Base-by-base conservation (phyloP, 1,140 invertebrate genomes). In the Drusus annulatus region DNA sequence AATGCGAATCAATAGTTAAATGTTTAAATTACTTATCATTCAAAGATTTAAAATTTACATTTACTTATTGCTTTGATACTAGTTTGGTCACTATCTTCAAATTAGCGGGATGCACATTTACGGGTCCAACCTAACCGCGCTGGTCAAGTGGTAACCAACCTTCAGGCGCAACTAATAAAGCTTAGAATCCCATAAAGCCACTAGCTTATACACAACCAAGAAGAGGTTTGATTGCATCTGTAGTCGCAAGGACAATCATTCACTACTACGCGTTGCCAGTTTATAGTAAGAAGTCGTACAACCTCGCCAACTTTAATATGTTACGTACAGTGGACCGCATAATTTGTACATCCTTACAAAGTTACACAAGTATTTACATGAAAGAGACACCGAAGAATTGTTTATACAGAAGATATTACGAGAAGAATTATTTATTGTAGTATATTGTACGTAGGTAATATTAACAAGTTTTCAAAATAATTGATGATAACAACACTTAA, bases 51-150 rank as follows among this genome's bases (percentile, higher is more conserved):
- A 31, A 79, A 74, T 79, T 76, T 80, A 80, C 52, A 76, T 76
- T 56, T 80, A 80, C 52, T 80, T 80, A 80, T 80, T 80, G 79
- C 79, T 80, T 73, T 68, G 78, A 74, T 79, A 79, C 56, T 79
- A 79, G 74, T 74, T 74, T 79, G 78, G 78, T 79, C 78, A 79
- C 78, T 79, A 63, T 28, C 21, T 28, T 77, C 23, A 31, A 68
- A 31, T 31, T 60, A 45, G 8, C 69, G n/a, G 62, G 50, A 68
- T 77, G 62, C 19, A 77, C 62, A 8, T 6, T 54, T 54, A 51
- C 21, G 68, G 68, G 68, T 71, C 68, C 68, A 23, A 16, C 23
- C 60, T 3, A 54, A 1, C 4, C 7, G 17, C 2, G 13, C n/a
- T n/a, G n/a, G n/a, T n/a, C n/a, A n/a, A n/a, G n/a, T n/a, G n/a